Evolutionary conservation across 2,888 invertebrate genomes (phyloP).

Genomic region (Furcula furcula): DNA sequence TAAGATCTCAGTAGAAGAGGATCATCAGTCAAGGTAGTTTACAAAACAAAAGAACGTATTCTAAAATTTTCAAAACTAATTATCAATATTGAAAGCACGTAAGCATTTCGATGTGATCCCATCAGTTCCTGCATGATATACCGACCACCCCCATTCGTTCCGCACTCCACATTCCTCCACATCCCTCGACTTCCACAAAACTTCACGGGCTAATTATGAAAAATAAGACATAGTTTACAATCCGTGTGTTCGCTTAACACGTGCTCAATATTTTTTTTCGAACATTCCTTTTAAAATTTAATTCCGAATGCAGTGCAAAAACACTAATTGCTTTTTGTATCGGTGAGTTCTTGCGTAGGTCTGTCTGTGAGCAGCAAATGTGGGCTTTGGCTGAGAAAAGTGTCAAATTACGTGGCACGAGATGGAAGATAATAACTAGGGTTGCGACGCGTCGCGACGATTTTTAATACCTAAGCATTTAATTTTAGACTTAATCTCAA

Average conservation of each 20-base stretch:
- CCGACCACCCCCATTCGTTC: conserved; percentile 59
- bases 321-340: conserved; percentile 79
- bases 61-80: too few species aligned
- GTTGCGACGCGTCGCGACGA: too few species aligned
- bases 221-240: conserved; percentile 75
- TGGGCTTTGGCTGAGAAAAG: conserved; percentile 79
- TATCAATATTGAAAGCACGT: conserved; percentile 8
- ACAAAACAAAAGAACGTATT: background rate
- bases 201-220: conserved; percentile 77
- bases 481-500: too few species aligned
- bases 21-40: background rate
- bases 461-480: too few species aligned
- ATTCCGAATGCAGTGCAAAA: conserved; percentile 66
- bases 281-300: conserved; percentile 73
- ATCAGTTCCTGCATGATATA: conserved; percentile 30
- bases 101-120: conserved; percentile 14
- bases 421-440: conserved; percentile 68
- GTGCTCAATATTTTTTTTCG: conserved; percentile 62
- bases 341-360: conserved; percentile 65
- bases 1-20: background rate
- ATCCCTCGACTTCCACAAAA: conserved; percentile 46
- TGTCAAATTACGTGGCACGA: conserved; percentile 81
- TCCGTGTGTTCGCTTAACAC: conserved; percentile 72
- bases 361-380: conserved; percentile 68
- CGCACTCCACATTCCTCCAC: conserved; percentile 27